Base-by-base conservation (phyloP, 2,113 vertebrate genomes). In the Rhynchopsitta pachyrhyncha region DNA sequence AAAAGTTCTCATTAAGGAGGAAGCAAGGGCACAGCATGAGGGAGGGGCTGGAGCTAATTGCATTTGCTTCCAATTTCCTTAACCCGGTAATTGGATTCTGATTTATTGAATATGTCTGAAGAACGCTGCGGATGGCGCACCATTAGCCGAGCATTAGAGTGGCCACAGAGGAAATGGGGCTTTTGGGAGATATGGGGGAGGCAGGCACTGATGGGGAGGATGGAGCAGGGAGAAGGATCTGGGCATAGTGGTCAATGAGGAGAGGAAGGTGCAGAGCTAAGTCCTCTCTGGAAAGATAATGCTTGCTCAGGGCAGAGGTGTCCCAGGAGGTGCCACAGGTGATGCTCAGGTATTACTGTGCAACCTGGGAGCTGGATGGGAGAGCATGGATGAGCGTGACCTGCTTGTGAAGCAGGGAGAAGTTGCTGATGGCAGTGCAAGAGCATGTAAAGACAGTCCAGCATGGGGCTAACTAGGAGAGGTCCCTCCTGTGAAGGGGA, bases 11-110 rank as follows among this genome's bases (percentile, higher is more conserved):
- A 93, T 97, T 97, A 96, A 81, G 93, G 84, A 85, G 93, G 90
- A 95, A 95, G 90, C 82, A 66, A 96, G 95, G 94, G 88, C 96
- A 95, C 57, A 70, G 88, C 86, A 66, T 6, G 28, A 92, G 90
- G 96, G 97, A 97, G 93, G 96, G 96, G 95, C 90, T 92, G 74
- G 87, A 92, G 91, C 97, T 98, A 97, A 97, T 98, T 98, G 96
- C 94, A 92, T 98, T 97, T 98, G 89, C 97, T 98, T 97, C 96
- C 95, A 92, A 87, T 97, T 98, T 98, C 97, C 97, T 96, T 96
- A 96, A 95, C 90, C 82, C 37, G 3, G 91, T 98, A 98, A 98
- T 97, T 97, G 97, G 97, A 95, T 97, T 98, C 97, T 97, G 97
- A 98, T 98, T 96, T 98, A 98, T 97, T 96, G 97, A 93, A 91